Conservation (phyloP, 2,113 vertebrate genomes). For the Peucedramus taeniatus region DNA sequence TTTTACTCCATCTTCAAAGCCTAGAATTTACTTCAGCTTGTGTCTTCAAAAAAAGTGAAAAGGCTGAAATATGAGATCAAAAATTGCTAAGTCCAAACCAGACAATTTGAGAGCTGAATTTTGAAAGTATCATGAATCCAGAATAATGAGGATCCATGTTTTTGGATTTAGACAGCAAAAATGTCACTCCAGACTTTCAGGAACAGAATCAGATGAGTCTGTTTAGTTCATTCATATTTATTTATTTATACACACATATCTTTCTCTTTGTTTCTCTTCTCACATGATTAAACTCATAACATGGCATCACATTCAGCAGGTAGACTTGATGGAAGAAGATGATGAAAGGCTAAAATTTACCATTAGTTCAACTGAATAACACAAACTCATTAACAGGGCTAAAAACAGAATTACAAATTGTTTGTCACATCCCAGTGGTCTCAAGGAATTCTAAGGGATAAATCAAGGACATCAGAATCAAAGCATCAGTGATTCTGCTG, state of each 20-base stretch:
- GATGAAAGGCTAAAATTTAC: neutral
- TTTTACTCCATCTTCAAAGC: neutral
- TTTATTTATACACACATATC: fast-evolving
- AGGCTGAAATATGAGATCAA: neutral
- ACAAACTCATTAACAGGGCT: neutral
- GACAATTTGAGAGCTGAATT: fast-evolving
- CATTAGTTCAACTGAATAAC: neutral
- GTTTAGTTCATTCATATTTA: neutral
- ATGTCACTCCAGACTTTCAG: neutral
- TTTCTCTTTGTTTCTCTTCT: neutral
- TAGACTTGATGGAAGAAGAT: neutral
- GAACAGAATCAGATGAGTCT: neutral
- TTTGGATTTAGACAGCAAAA: neutral
- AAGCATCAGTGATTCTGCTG: neutral
- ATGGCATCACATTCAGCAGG: neutral
- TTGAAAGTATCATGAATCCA: neutral
- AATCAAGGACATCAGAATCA: neutral
- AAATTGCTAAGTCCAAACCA: neutral
- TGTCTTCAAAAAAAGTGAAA: neutral
- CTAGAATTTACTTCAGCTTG: neutral
- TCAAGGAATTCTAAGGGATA: neutral
- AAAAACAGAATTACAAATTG: neutral
- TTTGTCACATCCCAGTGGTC: neutral
- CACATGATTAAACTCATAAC: neutral
- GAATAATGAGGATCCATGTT: neutral